phyloP scores from a whole-genome alignment of 2,888 invertebrate genomes.

The Drosophila picticornis region DNA sequence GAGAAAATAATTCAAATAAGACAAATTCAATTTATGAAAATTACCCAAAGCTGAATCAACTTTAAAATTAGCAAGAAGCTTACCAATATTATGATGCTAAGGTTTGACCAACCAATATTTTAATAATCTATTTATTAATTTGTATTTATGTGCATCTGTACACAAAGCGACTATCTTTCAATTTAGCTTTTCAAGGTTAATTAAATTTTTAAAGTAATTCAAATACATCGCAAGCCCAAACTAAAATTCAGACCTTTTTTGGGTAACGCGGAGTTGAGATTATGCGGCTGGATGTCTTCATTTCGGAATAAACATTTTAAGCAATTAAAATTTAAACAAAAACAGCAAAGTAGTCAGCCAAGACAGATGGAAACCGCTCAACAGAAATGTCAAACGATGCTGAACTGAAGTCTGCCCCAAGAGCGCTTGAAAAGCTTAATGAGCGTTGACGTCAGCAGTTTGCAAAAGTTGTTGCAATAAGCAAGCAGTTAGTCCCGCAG shows the following conservation, averaged over 20 bases:
- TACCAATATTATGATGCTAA: background rate
- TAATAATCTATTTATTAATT: no score
- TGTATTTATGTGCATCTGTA: no score
- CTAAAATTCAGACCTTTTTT: background rate
- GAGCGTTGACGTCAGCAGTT: slow-evolving; percentile 47
- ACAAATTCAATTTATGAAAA: slow-evolving; percentile 9
- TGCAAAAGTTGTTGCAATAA: slow-evolving; percentile 43
- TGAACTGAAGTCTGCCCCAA: background rate
- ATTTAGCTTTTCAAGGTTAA: no score
- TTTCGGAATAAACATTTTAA: background rate
- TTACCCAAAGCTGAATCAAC: slow-evolving; percentile 4
- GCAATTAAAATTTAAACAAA: background rate
- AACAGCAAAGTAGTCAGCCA: no score
- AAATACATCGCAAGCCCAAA: background rate
- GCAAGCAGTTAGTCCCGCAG: background rate
- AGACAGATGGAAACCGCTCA: background rate
- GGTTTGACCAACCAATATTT: background rate
- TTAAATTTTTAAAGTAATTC: background rate
- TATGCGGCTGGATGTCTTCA: background rate
- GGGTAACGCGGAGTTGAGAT: no score
- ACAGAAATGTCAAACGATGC: slow-evolving; percentile 13
- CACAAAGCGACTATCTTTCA: no score
- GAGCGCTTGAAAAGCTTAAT: slow-evolving; percentile 44
- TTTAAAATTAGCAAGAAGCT: background rate
- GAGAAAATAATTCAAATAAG: background rate